These are phyloP conservation scores for Eristalis intricaria DNA, from an alignment of 2,888 invertebrate species.

Conservation along the genomic window DNA sequence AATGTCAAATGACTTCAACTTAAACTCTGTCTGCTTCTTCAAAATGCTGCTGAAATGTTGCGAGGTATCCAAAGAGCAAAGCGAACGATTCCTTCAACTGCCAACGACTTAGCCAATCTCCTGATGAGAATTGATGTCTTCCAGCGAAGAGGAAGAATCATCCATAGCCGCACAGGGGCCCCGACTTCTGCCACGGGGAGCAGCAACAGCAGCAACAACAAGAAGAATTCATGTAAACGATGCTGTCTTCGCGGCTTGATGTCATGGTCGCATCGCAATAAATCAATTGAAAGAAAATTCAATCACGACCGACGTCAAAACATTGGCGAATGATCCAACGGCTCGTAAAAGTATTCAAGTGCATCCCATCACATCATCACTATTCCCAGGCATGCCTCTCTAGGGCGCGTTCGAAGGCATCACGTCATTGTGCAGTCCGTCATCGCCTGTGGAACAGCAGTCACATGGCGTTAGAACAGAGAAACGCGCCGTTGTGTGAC, in stretches of 20 bases:
- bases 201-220: neutral
- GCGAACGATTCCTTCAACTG: neutral
- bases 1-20: neutral
- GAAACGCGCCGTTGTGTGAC: neutral
- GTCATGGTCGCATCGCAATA: neutral
- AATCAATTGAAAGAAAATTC: neutral
- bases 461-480: neutral
- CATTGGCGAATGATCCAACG: neutral
- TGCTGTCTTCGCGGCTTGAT: too few species aligned
- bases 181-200: neutral
- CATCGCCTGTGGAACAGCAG: neutral
- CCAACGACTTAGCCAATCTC: neutral
- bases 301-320: neutral
- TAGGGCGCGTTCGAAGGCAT: neutral
- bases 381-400: neutral
- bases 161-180: neutral
- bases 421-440: neutral
- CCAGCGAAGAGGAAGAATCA: neutral
- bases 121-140: neutral
- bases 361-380: neutral
- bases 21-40: neutral
- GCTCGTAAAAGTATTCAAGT: neutral
- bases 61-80: neutral
- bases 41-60: too few species aligned
- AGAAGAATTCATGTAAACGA: too few species aligned